A percentile compares a stretch with the other conserved stretches of the same genome.
Conservation (phyloP, 30 jellyfish, hydroid and myxozoan species). For the Clytia hemisphaerica region DNA sequence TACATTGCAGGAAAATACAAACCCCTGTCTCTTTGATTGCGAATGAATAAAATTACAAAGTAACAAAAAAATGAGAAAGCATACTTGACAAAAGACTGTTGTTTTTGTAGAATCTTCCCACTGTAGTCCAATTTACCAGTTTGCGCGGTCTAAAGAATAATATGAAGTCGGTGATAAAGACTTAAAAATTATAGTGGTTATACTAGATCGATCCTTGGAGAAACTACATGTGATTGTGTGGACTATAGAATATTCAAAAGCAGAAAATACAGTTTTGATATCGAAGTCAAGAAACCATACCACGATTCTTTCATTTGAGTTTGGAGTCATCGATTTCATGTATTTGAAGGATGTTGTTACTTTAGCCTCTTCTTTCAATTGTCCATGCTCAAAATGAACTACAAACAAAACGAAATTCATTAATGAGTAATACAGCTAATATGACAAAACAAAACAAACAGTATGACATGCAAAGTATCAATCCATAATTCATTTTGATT, state of each 20-base stretch:
- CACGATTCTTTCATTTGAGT: constrained; percentile 36
- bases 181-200: too few species aligned
- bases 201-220: too few species aligned
- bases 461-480: too few species aligned
- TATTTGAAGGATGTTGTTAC: not conserved
- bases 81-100: constrained; percentile 22
- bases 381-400: constrained; percentile 36
- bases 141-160: constrained; percentile 48
- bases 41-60: too few species aligned
- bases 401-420: too few species aligned
- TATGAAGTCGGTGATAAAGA: too few species aligned
- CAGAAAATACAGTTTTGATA: not conserved
- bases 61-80: too few species aligned
- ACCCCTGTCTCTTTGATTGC: constrained; percentile 3
- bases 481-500: too few species aligned
- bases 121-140: constrained; percentile 49
- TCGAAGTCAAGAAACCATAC: not conserved
- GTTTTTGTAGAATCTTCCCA: constrained; percentile 41
- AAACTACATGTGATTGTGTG: too few species aligned
- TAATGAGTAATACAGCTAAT: too few species aligned
- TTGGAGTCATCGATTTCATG: constrained; percentile 23
- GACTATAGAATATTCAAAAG: not conserved
- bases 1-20: not conserved
- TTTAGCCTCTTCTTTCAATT: not conserved
- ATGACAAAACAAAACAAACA: too few species aligned